These are phyloP conservation scores for Gobionotothen gibberifrons DNA, from an alignment of 2,797 vertebrate genomes.

Conservation along the genomic window DNA sequence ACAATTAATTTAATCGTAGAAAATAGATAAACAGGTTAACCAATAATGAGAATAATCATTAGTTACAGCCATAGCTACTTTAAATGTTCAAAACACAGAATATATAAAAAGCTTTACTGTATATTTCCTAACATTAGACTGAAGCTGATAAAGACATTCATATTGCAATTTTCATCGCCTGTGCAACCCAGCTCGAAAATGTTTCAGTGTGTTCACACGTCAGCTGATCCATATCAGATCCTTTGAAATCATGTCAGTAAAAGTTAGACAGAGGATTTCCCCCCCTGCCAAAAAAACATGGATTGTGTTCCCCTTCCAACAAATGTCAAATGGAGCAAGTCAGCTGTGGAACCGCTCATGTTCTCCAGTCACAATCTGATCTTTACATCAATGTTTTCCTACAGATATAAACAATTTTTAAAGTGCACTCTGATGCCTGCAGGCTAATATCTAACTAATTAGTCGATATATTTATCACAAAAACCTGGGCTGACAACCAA, in stretches of 20 bases:
- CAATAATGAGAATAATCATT: not conserved
- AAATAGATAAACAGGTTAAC: not conserved
- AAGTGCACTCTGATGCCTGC: not conserved
- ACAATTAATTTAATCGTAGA: too few species aligned
- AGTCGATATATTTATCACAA: conserved; percentile 1
- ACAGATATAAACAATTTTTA: conserved; percentile 1
- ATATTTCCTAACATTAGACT: not conserved
- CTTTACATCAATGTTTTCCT: conserved; percentile 12
- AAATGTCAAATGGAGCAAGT: conserved; percentile 18
- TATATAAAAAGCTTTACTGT: not conserved
- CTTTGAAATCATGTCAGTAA: conserved; percentile 11
- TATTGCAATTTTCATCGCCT: not conserved
- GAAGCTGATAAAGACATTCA: not conserved
- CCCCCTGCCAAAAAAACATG: conserved; percentile 43
- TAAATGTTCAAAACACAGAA: not conserved
- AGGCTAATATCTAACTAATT: not conserved
- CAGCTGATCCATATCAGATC: conserved; percentile 50
- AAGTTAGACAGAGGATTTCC: conserved; percentile 36
- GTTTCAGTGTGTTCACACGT: conserved; percentile 24
- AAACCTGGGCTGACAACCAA: not conserved
- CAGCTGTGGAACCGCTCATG: not conserved
- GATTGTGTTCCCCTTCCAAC: conserved; percentile 45
- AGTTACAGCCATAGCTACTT: not conserved
- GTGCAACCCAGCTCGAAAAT: not conserved
- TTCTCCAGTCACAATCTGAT: conserved; percentile 17